A percentile compares a stretch with the other conserved stretches of the same genome.
These are phyloP conservation scores for Gadus chalcogrammus DNA, from an alignment of 2,113 vertebrate species.

Conservation along the genomic window DNA sequence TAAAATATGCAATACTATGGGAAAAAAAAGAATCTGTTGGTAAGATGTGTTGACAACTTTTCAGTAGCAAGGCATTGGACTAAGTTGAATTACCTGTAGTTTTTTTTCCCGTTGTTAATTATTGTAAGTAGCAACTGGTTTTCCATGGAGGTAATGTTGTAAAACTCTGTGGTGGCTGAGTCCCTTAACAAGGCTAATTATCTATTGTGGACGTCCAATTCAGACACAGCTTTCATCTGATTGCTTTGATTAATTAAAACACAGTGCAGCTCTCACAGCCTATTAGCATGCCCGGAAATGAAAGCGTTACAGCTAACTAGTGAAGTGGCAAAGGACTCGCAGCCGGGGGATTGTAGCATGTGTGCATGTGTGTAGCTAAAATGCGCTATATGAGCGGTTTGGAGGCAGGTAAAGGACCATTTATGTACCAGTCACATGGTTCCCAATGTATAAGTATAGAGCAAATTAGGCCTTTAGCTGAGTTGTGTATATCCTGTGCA, in stretches of 20 bases:
- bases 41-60: constrained; percentile 12
- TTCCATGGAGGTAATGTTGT: constrained; percentile 28
- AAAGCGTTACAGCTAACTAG: constrained; percentile 19
- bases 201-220: constrained; percentile 54
- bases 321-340: no score
- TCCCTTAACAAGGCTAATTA: constrained; percentile 57
- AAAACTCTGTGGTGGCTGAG: constrained; percentile 39
- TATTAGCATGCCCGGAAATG: constrained; percentile 50
- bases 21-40: constrained; percentile 20
- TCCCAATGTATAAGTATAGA: no score
- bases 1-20: constrained; percentile 33
- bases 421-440: no score
- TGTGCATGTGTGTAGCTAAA: no score
- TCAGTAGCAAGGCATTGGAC: constrained; percentile 11
- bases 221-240: constrained; percentile 48
- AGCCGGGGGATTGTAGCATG: no score
- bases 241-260: constrained; percentile 66
- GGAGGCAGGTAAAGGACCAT: no score
- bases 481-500: no score
- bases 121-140: constrained; percentile 20
- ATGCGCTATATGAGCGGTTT: no score
- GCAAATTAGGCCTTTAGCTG: no score
- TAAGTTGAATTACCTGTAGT: constrained; percentile 11
- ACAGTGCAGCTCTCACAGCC: constrained; percentile 50
- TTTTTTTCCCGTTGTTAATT: constrained; percentile 35